A percentile compares a stretch with the other conserved stretches of the same genome.
These are phyloP conservation scores for Diorhabda carinulata DNA, from an alignment of 1,140 invertebrate species.

Conservation along the genomic window DNA sequence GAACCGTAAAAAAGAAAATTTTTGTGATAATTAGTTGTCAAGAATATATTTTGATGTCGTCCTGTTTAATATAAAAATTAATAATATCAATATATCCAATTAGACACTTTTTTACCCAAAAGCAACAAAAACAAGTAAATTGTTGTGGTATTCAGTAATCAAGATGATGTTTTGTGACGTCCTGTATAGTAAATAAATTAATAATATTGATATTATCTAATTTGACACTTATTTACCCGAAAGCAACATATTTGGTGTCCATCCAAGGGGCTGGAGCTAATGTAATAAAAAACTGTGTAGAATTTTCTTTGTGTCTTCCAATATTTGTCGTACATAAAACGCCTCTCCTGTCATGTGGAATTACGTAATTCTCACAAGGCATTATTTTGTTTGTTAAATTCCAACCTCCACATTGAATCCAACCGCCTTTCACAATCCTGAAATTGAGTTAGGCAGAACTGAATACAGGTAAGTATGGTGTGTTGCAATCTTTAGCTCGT, in stretches of 20 bases:
- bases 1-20: neutral
- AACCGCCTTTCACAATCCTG: conserved; percentile 51
- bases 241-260: conserved; percentile 73
- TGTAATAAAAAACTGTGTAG: conserved; percentile 75
- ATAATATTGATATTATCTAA: too few species aligned
- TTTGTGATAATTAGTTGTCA: neutral
- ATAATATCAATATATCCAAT: neutral
- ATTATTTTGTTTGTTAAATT: conserved; percentile 44
- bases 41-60: neutral
- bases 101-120: too few species aligned
- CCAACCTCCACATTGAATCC: conserved; percentile 54
- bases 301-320: conserved; percentile 57
- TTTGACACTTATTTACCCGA: conserved; percentile 53
- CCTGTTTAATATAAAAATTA: neutral
- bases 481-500: neutral
- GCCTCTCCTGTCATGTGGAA: conserved; percentile 53
- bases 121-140: too few species aligned
- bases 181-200: too few species aligned
- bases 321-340: conserved; percentile 54
- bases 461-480: neutral
- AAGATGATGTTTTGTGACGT: too few species aligned
- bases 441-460: conserved; percentile 12
- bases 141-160: too few species aligned
- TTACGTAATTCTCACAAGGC: conserved; percentile 54
- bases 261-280: conserved; percentile 71